These are phyloP conservation scores for Keiferia lycopersicella DNA, from an alignment of 2,888 invertebrate genomes.

Conservation along the genomic window DNA sequence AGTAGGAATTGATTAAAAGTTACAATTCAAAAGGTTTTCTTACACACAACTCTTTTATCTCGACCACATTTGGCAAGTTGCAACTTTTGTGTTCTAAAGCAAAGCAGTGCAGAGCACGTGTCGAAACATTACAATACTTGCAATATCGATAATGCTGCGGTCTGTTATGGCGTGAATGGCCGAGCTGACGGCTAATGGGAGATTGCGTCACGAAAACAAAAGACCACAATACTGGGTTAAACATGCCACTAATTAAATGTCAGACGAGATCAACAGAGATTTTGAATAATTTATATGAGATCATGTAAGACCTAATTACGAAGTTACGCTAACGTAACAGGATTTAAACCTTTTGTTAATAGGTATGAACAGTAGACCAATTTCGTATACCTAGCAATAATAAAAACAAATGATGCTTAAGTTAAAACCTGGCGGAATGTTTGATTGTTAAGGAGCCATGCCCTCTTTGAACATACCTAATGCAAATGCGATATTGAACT, in stretches of 20 bases:
- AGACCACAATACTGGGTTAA: slow-evolving; percentile 30
- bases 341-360: too few species aligned
- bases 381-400: too few species aligned
- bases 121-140: slow-evolving; percentile 35
- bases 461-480: background rate
- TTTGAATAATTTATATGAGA: background rate
- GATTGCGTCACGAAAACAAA: slow-evolving; percentile 36
- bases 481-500: background rate
- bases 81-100: slow-evolving; percentile 26
- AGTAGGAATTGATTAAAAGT: background rate
- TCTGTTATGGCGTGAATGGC: slow-evolving; percentile 37
- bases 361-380: too few species aligned
- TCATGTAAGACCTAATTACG: background rate
- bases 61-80: slow-evolving; percentile 10
- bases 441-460: background rate
- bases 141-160: slow-evolving; percentile 17
- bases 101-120: slow-evolving; percentile 30
- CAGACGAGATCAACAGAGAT: slow-evolving; percentile 37
- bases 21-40: background rate
- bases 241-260: slow-evolving; percentile 38
- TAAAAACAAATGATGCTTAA: background rate
- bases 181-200: slow-evolving; percentile 40
- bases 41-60: background rate
- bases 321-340: too few species aligned
- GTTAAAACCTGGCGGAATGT: background rate